Base-by-base conservation (phyloP, 2,888 invertebrate genomes). In the Eudemis profundana region DNA sequence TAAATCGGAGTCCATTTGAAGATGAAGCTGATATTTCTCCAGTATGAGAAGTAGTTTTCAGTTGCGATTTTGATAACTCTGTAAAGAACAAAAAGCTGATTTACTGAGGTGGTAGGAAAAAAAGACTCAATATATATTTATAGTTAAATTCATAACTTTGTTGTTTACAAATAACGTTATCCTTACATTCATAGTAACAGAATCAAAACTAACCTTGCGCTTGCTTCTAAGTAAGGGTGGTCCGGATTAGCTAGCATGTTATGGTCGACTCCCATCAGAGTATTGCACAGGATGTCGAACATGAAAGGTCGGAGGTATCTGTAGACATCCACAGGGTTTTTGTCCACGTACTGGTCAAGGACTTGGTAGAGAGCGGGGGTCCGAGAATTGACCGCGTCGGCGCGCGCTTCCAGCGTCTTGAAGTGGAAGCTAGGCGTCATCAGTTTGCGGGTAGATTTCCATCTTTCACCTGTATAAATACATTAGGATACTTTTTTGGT, bases 401-500 rank as follows among this genome's bases (percentile, higher is more conserved):
- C 61, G 49, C 72, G 71, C 23, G 72, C 72, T 50, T 78, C 74
- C 12, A 78, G 66, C 29, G 76, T 76, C 64, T 77, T 78, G 54
- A 72, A 74, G 44, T 77, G 72, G 59, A 79, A 77, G 70, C 77
- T 76, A 8, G 76, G 71, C 0, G 70, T 70, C 74, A 81, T 75
- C 60, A 80, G 64, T 63, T 79, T 81, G 12, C 81, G 71, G 1
- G 71, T 77, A 1, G 72, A 72, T 38, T 70, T 71, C 79, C 80
- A 80, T 61, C 72, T 70, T 60, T 77, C 76, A 40, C 77, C 80
- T 80, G 47, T n/a, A n/a, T n/a, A n/a, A n/a, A n/a, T n/a, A n/a
- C n/a, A n/a, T n/a, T n/a, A n/a, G 23, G 50, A 65, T 10, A 38
- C 8, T 3, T 4, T 21, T 12, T 33, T 27, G 4, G 15, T 40